These are phyloP conservation scores for Pogonus chalceus DNA, from an alignment of 1,140 invertebrate genomes.

Conservation along the genomic window DNA sequence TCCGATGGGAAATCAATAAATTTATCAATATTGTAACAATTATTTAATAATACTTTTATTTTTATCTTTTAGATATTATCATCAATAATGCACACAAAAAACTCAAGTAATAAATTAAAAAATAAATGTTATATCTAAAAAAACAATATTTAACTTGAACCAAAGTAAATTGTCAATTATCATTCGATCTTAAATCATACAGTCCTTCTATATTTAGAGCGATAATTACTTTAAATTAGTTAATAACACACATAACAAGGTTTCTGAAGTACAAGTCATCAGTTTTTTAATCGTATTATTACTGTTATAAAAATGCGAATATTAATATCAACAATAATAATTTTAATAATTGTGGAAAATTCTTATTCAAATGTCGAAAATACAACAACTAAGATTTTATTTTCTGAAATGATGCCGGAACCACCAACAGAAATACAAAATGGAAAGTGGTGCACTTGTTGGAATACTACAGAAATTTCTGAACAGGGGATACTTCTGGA, in stretches of 20 bases:
- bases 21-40: too few relatives aligned
- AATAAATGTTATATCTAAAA: too few relatives aligned
- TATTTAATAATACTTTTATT: too few relatives aligned
- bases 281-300: too few relatives aligned
- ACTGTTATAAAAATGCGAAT: too few relatives aligned
- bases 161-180: not conserved
- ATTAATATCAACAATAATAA: not conserved
- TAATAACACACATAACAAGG: not conserved
- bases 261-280: too few relatives aligned
- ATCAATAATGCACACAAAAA: too few relatives aligned
- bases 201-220: not conserved
- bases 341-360: not conserved
- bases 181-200: not conserved
- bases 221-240: constrained; percentile 1
- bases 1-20: too few relatives aligned
- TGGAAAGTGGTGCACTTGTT: constrained; percentile 15
- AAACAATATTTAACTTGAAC: too few relatives aligned
- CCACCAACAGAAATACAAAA: not conserved
- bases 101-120: too few relatives aligned
- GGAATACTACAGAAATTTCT: constrained; percentile 17
- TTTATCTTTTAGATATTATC: too few relatives aligned
- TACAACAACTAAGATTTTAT: not conserved
- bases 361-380: not conserved
- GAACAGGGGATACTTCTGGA: constrained; percentile 12
- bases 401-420: not conserved